Percentiles rank a stretch among this genome's conserved stretches.
Conservation (phyloP, 1,140 invertebrate genomes). For the Holotrichia oblita region DNA sequence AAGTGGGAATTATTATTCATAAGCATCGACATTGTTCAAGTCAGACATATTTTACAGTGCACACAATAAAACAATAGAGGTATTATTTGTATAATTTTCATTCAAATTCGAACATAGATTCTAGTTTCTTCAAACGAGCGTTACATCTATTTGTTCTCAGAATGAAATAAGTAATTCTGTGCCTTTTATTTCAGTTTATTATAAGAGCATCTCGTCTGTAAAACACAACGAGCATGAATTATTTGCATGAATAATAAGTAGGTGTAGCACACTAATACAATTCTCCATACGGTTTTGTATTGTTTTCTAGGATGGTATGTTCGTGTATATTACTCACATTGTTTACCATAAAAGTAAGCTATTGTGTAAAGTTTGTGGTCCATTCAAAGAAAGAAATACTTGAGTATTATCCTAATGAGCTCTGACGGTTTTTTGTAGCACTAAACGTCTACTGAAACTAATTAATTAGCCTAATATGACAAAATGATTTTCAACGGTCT, state of each 20-base stretch:
- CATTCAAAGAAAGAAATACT: not conserved
- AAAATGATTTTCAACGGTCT: not conserved
- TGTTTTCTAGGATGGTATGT: not conserved
- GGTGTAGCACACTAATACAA: slow-evolving; percentile 27
- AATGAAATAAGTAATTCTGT: slow-evolving; percentile 14
- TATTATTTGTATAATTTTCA: slow-evolving; percentile 34
- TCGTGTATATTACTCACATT: not conserved
- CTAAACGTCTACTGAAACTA: not conserved
- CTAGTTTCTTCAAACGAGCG: not conserved
- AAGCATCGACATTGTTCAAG: not conserved
- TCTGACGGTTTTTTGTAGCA: not conserved
- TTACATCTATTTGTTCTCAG: slow-evolving; percentile 1
- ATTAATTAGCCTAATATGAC: slow-evolving; percentile 3
- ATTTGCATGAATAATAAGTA: slow-evolving; percentile 31
- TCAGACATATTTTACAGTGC: not conserved
- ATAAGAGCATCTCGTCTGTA: not conserved
- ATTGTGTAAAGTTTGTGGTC: not conserved
- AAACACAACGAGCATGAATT: slow-evolving; percentile 13
- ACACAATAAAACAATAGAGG: slow-evolving; percentile 2
- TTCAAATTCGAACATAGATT: slow-evolving; percentile 9
- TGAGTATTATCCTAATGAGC: not conserved
- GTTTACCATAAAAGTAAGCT: not conserved
- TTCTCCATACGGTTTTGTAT: not conserved
- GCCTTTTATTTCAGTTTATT: not conserved
- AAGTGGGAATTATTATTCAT: slow-evolving; percentile 8